phyloP scores from a whole-genome alignment of 2,888 invertebrate genomes.

The Cyrtodaria siliqua region DNA sequence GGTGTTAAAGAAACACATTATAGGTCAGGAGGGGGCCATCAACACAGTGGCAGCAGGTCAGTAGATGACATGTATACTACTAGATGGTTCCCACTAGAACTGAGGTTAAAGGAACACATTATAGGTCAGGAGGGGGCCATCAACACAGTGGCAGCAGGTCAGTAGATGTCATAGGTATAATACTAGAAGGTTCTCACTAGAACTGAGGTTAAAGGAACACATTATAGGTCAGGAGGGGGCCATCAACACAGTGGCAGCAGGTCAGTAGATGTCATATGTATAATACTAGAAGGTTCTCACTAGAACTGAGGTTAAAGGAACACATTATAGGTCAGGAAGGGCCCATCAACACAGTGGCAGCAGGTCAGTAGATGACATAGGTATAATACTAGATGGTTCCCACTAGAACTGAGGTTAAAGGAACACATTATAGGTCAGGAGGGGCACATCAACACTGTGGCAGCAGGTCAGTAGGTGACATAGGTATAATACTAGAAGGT shows the following conservation, averaged over 20 bases:
- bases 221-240: constrained; percentile 93
- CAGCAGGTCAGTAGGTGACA: too few species aligned
- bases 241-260: constrained; percentile 84
- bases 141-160: constrained; percentile 84
- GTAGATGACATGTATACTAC: too few species aligned
- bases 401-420: constrained; percentile 93
- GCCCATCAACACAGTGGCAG: constrained; percentile 85
- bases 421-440: constrained; percentile 95
- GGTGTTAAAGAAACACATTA: constrained; percentile 93
- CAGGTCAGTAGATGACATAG: too few species aligned
- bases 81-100: constrained; percentile 93
- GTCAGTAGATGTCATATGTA: too few species aligned
- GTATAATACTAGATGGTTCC: constrained; percentile 92
- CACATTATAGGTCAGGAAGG: constrained; percentile 93
- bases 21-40: constrained; percentile 91
- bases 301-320: constrained; percentile 93
- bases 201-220: constrained; percentile 92
- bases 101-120: constrained; percentile 92
- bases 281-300: constrained; percentile 92
- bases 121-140: constrained; percentile 91
- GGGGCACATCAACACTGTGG: constrained; percentile 85
- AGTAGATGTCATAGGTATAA: too few species aligned
- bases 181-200: constrained; percentile 93
- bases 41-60: constrained; percentile 85
- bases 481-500: too few species aligned